These are phyloP conservation scores for Cepaea hortensis DNA, from an alignment of 2,888 invertebrate genomes.

Conservation along the genomic window DNA sequence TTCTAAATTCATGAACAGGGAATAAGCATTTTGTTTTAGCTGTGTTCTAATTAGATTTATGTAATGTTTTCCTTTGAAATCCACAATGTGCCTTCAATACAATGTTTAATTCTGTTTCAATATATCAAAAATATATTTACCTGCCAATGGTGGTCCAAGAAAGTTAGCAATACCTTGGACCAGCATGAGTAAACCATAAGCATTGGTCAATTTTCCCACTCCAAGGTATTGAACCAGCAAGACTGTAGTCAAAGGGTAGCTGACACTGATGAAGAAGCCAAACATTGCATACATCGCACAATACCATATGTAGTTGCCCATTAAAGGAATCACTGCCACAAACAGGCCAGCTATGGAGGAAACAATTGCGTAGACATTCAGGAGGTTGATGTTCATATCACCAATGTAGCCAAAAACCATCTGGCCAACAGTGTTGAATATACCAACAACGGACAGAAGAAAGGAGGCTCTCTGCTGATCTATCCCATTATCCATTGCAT, in stretches of 20 bases:
- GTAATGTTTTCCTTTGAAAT: no score
- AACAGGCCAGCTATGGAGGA: constrained; percentile 78
- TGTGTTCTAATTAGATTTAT: no score
- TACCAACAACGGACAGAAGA: constrained; percentile 86
- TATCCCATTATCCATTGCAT: constrained; percentile 81
- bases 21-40: no score
- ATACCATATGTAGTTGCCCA: constrained; percentile 61
- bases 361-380: constrained; percentile 88
- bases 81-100: no score
- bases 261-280: constrained; percentile 92
- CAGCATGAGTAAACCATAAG: constrained; percentile 90
- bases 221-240: constrained; percentile 92
- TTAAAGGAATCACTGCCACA: constrained; percentile 68
- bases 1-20: no score
- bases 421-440: constrained; percentile 88
- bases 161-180: constrained; percentile 93
- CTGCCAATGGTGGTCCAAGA: constrained; percentile 91
- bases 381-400: constrained; percentile 88
- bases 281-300: constrained; percentile 78
- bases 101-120: no score
- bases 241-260: constrained; percentile 89
- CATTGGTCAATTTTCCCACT: constrained; percentile 92
- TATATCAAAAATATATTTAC: constrained; percentile 78
- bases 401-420: constrained; percentile 88
- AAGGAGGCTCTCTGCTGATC: constrained; percentile 79